Evolutionary conservation across 2,113 vertebrate genomes (phyloP).

Genomic region (Anser brachyrhynchus): DNA sequence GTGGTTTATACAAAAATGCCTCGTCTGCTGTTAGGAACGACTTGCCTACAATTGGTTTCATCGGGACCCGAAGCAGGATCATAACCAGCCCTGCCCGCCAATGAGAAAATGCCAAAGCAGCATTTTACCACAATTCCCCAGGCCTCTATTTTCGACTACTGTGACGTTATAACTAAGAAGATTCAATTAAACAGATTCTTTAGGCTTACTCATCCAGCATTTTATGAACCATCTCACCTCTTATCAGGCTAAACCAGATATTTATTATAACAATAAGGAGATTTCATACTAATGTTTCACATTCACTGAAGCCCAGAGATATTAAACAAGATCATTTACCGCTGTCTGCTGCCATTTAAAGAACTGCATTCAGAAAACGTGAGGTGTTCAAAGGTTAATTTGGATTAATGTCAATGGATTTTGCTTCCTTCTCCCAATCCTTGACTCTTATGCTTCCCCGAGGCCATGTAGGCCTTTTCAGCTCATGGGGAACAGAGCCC

Average conservation of each 20-base stretch:
- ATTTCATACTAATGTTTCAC: conserved; percentile 64
- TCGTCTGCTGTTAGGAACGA: neutral
- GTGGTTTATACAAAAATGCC: conserved; percentile 22
- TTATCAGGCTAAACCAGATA: conserved; percentile 74
- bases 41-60: conserved; percentile 47
- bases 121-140: conserved; percentile 56
- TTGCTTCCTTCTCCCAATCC: conserved; percentile 34
- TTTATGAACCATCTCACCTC: conserved; percentile 73
- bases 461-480: neutral
- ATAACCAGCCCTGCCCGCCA: neutral
- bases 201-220: conserved; percentile 64
- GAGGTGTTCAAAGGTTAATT: conserved; percentile 59
- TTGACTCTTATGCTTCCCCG: neutral
- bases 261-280: conserved; percentile 75
- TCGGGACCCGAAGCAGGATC: conserved; percentile 1
- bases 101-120: conserved; percentile 53
- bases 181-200: conserved; percentile 75
- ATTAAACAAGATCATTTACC: conserved; percentile 69
- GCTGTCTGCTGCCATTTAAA: conserved; percentile 57
- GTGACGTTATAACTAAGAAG: conserved; percentile 60
- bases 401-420: conserved; percentile 55
- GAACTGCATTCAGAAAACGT: conserved; percentile 37
- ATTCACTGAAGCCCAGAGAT: conserved; percentile 59
- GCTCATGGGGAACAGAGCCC: neutral
- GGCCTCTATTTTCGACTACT: conserved; percentile 34